Base-by-base conservation (phyloP, 2,888 invertebrate species). In the Antitype chi region DNA sequence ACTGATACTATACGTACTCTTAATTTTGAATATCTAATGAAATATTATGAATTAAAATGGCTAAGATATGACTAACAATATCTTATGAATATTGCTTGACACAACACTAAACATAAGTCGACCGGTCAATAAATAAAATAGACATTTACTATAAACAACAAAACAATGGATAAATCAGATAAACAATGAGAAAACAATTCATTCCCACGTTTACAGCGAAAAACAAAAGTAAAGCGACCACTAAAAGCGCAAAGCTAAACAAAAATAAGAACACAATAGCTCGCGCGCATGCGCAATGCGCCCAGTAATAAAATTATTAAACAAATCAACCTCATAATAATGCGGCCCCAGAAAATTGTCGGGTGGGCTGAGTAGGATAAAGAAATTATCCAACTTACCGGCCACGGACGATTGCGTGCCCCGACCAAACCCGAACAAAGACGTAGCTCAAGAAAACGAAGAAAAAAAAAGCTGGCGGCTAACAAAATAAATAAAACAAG, bases 301-400 rank as follows among this genome's bases (percentile, higher is more conserved):
- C 90, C 89, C 93, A 90, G 95, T 96, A 96, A 96, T 96, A 96
- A 96, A 96, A 96, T 96, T 96, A 96, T 96, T 96, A 96, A 96
- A 95, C 96, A 96, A 96, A 96, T 96, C 96, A 96, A 96, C 93
- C 93, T 95, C 95, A 95, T 96, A 96, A 96, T 96, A 96, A 95
- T 93, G 95, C 92, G 92, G 94, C 92, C 87, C 89, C 94, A 95
- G 95, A 95, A 96, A 96, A 96, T 96, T 96, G 95, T 96, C 94
- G 95, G 96, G 94, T 95, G 94, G 94, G 93, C 91, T 90, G 88
- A 90, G 91, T 91, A 89, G 95, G 94, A 96, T 96, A 96, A 96
- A 96, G 96, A 96, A 96, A 96, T 96, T 96, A 96, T 96, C 95
- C 95, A 94, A 94, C 93, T 95, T 95, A 95, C 95, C 89, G 85